Percentiles rank a stretch among this genome's conserved stretches.
phyloP scores from a whole-genome alignment of 2,113 vertebrate species.

The Prinia subflava region DNA sequence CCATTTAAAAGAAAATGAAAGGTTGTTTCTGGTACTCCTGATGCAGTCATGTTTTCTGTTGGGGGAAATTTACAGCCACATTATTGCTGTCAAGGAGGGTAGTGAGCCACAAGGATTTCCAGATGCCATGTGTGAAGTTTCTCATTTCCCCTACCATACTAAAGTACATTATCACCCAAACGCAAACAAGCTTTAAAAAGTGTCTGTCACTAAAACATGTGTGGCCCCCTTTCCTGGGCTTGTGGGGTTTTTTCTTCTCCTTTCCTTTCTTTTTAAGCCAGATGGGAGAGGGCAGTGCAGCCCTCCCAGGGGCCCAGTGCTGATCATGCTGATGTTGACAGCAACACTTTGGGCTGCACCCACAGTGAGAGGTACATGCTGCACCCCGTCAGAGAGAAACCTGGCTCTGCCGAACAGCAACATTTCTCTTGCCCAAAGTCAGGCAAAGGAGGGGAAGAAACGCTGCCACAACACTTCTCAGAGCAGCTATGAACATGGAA shows the following conservation, averaged over 20 bases:
- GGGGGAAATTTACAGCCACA: constrained; percentile 54
- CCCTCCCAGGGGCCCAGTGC: background rate
- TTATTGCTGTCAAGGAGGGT: constrained; percentile 52
- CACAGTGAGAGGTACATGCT: background rate
- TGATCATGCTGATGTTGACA: background rate
- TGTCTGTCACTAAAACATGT: constrained; percentile 44
- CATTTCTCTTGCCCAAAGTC: background rate
- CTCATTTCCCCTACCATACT: constrained; percentile 53
- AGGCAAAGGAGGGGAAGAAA: background rate
- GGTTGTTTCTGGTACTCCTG: constrained; percentile 33
- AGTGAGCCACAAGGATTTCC: constrained; percentile 66
- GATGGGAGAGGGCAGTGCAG: background rate
- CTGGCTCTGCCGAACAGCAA: background rate
- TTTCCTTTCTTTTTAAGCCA: background rate
- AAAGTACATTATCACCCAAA: constrained; percentile 63
- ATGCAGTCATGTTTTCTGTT: constrained; percentile 52
- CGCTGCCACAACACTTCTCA: background rate
- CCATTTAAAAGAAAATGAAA: constrained; percentile 47
- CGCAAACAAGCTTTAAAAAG: constrained; percentile 52
- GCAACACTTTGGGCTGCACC: background rate
- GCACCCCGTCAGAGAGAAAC: background rate
- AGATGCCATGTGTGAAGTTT: constrained; percentile 65
- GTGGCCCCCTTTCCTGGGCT: constrained; percentile 8
- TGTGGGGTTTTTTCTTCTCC: background rate
- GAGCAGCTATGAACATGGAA: background rate